phyloP scores from a whole-genome alignment of 1,140 invertebrate species.

The Metopolophium dirhodum region DNA sequence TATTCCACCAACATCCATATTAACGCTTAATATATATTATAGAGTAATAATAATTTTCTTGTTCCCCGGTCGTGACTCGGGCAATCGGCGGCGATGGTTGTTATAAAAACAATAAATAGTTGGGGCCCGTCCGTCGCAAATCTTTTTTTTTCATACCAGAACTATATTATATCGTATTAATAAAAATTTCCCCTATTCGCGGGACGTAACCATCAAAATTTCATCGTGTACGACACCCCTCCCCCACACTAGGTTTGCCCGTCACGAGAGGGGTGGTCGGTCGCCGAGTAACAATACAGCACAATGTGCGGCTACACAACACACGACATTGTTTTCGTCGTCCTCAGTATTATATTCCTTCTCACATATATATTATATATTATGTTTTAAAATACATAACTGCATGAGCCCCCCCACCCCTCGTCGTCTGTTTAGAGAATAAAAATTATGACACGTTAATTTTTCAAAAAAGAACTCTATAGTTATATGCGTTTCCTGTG shows the following conservation, averaged over 20 bases:
- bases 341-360: not conserved
- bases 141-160: not conserved
- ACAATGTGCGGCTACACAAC: too few relatives aligned
- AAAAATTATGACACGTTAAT: constrained; percentile 26
- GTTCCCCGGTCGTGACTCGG: not conserved
- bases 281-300: not conserved
- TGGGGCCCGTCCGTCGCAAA: not conserved
- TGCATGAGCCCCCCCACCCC: not conserved
- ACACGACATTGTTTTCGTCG: not conserved
- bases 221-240: not conserved
- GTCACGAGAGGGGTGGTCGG: not conserved
- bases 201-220: not conserved
- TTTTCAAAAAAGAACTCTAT: not conserved
- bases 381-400: not conserved
- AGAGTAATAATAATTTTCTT: not conserved
- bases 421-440: not conserved
- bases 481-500: not conserved
- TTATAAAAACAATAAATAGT: not conserved
- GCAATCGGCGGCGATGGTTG: not conserved
- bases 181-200: not conserved
- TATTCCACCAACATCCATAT: not conserved
- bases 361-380: not conserved
- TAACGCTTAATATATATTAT: not conserved
- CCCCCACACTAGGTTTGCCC: not conserved
- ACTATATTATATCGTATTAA: not conserved